Conservation (phyloP, 2,113 vertebrate species). For the Tachuris rubrigastra region DNA sequence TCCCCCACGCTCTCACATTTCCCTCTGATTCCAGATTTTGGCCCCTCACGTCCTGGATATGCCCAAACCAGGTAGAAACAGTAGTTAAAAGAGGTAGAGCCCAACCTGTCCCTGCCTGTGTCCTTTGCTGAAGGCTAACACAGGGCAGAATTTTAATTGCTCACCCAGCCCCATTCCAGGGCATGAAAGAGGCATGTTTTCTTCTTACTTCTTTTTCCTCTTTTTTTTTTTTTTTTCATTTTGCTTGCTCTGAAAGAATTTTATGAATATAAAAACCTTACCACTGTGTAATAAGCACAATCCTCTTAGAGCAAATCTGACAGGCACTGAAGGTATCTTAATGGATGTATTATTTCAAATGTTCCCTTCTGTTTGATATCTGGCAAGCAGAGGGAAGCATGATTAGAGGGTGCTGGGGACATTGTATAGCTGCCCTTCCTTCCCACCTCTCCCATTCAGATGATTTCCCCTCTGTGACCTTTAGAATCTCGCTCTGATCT, state of each 20-base stretch:
- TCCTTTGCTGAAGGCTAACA: background rate
- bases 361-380: background rate
- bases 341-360: constrained; percentile 34
- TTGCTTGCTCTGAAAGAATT: background rate
- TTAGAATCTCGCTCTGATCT: background rate
- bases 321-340: constrained; percentile 4
- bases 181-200: background rate
- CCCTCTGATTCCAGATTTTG: background rate
- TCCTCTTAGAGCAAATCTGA: constrained; percentile 41
- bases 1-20: fast-evolving
- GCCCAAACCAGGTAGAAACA: background rate
- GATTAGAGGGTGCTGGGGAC: background rate
- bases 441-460: background rate
- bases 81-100: background rate
- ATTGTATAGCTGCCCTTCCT: background rate
- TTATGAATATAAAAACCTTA: background rate
- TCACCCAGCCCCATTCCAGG: constrained; percentile 14
- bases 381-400: background rate
- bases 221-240: background rate
- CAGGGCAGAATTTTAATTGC: background rate
- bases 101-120: background rate
- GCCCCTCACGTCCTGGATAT: background rate
- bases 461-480: background rate
- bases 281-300: background rate
- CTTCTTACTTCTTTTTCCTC: background rate